Evolutionary conservation across 2,113 vertebrate genomes (phyloP), one percentile per base, ranked within the genome.

Genomic region (Grammomys surdaster): DNA sequence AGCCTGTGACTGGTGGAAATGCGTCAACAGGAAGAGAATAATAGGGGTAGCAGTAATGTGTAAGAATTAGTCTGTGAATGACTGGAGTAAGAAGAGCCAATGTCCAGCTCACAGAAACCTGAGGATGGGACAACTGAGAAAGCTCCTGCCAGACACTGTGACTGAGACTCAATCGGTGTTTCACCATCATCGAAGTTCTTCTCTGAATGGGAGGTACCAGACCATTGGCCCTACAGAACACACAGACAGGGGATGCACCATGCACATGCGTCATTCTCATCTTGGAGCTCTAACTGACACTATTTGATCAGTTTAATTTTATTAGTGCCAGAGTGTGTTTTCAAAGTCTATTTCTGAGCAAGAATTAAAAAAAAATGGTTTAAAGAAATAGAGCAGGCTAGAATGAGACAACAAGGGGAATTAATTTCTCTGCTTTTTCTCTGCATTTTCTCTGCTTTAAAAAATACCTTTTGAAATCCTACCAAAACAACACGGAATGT

Each of bases 401-500:
- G 81, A 96, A 91, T 95, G 82, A 95, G 86, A 98, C 81, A 84
- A 16, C 84, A 90, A 31, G 80, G 33, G 97, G 97, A 28, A 93
- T 60, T 91, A 95, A 97, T 93, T 89, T 95, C 46, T 73, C 0
- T 11, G 67, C 80, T 77, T 91, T 95, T 40, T 40, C 40, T 40
- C 40, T 40, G 40, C 0, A 0, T 93, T 93, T 89, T 95, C 46
- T 73, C 0, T 11, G 67, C 80, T 77, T 91, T 95, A 88, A 76
- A 94, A 98, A 97, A 96, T n/a, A 92, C 3, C 95, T 2, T 88
- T 93, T 96, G 81, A 97, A 98, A 97, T 94, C 46, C 28, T 92
- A 48, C 14, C 31, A 0, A 31, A 26, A 88, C 95, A 65, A 72
- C 4, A 0, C 31, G 46, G 31, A 85, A 20, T 9, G 67, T 95